Evolutionary conservation across 2,888 invertebrate species (phyloP), one percentile per base, ranked within the genome.

Genomic region (Meghimatium bilineatum): DNA sequence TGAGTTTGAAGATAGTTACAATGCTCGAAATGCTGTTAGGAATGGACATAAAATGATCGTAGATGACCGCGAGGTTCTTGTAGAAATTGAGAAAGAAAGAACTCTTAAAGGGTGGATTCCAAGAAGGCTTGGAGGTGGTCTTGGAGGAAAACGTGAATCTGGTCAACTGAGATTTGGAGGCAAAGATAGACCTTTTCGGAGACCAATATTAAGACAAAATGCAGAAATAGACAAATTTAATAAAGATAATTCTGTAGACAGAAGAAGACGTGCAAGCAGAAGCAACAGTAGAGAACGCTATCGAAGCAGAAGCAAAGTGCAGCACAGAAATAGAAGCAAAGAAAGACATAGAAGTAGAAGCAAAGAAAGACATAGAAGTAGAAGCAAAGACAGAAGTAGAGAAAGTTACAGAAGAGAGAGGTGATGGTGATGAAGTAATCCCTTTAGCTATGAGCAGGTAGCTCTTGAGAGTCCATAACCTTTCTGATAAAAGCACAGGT

Each of bases 151-250:
- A 87, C 97, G 96, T 90, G 96, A 97, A 93, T 96, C 97, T 0
- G 97, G 97, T 0, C 97, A 98, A 92, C 94, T 97, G 69, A 94
- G 97, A 85, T 98, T 97, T 94, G 97, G 97, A 0, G 96, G 97
- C 74, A 95, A 95, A 89, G 96, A 96, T 82, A 94, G 96, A 89
- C 97, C 97, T 0, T 97, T 97, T 91, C 95, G 91, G 77, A 93
- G 91, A 86, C 94, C 94, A 1, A 83, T 87, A 32, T 52, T 86
- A 14, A 78, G 60, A 36, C 56, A 34, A 60, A 72, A 84, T 52
- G 2, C 49, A 60, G 52, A 67, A 17, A 32, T 34, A 52, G 56
- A 32, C 2, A 67, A 49, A 26, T 1, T 23, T 69, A 52, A 36
- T 49, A 20, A 14, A 32, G 52, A 75, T 23, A n/a, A 44, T 29